Evolutionary conservation across 2,888 invertebrate genomes (phyloP), one percentile per base, ranked within the genome.

Genomic region (Neoascia interrupta): DNA sequence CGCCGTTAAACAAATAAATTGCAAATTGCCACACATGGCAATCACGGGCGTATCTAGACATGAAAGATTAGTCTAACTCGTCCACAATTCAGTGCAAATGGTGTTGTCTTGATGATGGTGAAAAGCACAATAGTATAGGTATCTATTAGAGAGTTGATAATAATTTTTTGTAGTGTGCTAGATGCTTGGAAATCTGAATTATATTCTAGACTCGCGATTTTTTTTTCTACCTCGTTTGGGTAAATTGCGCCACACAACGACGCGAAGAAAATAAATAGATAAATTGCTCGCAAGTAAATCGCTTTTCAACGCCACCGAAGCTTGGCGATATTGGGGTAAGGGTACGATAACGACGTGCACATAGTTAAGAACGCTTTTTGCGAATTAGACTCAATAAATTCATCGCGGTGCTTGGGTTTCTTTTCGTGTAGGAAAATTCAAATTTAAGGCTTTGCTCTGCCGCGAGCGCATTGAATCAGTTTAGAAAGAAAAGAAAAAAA

Each of bases 1-100:
- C 36, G 45, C 53, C 47, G 53, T 53, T 73, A 69, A 58, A 41
- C 61, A 61, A 70, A 58, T 54, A 76, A 60, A 61, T 79, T 43
- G 64, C 61, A 66, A 51, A 76, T 73, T 64, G 47, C 36, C 54
- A 23, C 39, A 53, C 45, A 45, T 8, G 34, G 11, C 28, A 21
- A 21, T 8, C 26, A 53, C 13, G n/a, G 13, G 21, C 10, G 11
- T 15, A 26, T n/a, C 1, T 51, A 53, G n/a, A n/a, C n/a, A n/a
- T n/a, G n/a, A n/a, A n/a, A n/a, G n/a, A n/a, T n/a, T n/a, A n/a
- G n/a, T n/a, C n/a, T n/a, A n/a, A n/a, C n/a, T n/a, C n/a, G n/a
- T n/a, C n/a, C n/a, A n/a, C n/a, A n/a, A n/a, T n/a, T n/a, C n/a
- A n/a, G n/a, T n/a, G n/a, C n/a, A n/a, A n/a, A n/a, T 53, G 41